Evolutionary conservation across 2,797 vertebrate genomes (phyloP), one percentile per base, ranked within the genome.

Genomic region (Mus caroli): DNA sequence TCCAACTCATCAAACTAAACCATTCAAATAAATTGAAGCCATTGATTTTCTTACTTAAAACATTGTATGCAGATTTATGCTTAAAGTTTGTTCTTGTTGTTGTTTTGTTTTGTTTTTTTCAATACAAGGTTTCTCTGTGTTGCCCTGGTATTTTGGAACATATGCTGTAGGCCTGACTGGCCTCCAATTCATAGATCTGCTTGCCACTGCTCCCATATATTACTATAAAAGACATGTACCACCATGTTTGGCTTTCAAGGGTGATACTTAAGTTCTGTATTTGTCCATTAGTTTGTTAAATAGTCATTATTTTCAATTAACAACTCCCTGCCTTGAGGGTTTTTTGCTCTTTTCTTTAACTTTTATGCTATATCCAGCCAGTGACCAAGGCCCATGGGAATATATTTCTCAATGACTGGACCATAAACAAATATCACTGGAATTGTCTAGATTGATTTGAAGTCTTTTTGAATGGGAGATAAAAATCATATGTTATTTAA

Each of bases 361-460:
- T 89, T 90, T 73, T 5, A 5, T 12, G 11, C 26, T 86, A 8
- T 0, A 28, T 76, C 40, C 1, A 89, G n/a, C 37, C 31, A 88
- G 22, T 46, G 28, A 19, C 76, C 54, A 90, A 73, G 9, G 78
- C 26, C 22, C 56, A 8, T 15, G 82, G 26, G 22, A 54, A 4
- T 88, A 19, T 50, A 3, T 94, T 95, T 89, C 75, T 88, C 52
- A 91, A 94, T 67, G 50, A 34, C 67, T 89, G n/a, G 19, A 90
- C 31, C 3, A 4, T 94, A 46, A 94, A 86, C 31, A 85, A 94
- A 69, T 64, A 56, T 84, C 52, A 77, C 5, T 85, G 93, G 56
- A 28, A 17, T 73, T 90, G 14, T 52, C 9, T 83, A n/a, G n/a
- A 0, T 90, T 75, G 62, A 90, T 52, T 71, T 82, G 75, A 56